Conservation (phyloP, 1,140 invertebrate genomes). For the Eumeta japonica region DNA sequence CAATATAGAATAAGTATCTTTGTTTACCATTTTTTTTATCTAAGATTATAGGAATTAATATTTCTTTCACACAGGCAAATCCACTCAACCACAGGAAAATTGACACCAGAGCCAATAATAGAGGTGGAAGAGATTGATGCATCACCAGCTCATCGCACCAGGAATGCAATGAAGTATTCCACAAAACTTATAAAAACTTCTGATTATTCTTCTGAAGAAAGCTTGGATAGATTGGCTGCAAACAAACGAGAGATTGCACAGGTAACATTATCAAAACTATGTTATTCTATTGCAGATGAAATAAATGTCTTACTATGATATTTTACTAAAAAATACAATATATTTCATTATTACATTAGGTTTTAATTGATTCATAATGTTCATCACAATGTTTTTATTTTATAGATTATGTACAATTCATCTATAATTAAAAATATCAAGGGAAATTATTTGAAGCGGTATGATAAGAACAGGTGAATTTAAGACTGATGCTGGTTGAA, state of each 20-base stretch:
- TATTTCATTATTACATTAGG: too few relatives aligned
- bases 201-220: constrained; percentile 59
- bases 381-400: too few relatives aligned
- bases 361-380: too few relatives aligned
- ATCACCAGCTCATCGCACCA: constrained; percentile 15
- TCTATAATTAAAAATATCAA: too few relatives aligned
- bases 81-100: constrained; percentile 16
- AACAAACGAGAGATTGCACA: constrained; percentile 36
- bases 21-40: constrained; percentile 3
- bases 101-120: constrained; percentile 21
- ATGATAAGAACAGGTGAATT: too few relatives aligned
- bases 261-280: constrained; percentile 26
- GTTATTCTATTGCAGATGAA: background rate
- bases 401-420: too few relatives aligned
- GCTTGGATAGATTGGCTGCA: constrained; percentile 29
- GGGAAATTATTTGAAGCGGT: too few relatives aligned
- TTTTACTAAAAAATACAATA: too few relatives aligned
- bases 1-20: too few relatives aligned
- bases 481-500: too few relatives aligned
- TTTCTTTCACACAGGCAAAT: constrained; percentile 25
- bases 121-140: constrained; percentile 21
- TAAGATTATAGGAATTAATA: constrained; percentile 15
- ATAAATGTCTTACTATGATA: background rate
- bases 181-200: constrained; percentile 43
- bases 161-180: constrained; percentile 15